Base-by-base conservation (phyloP, 2,888 invertebrate genomes). In the Thymelicus lineola region DNA sequence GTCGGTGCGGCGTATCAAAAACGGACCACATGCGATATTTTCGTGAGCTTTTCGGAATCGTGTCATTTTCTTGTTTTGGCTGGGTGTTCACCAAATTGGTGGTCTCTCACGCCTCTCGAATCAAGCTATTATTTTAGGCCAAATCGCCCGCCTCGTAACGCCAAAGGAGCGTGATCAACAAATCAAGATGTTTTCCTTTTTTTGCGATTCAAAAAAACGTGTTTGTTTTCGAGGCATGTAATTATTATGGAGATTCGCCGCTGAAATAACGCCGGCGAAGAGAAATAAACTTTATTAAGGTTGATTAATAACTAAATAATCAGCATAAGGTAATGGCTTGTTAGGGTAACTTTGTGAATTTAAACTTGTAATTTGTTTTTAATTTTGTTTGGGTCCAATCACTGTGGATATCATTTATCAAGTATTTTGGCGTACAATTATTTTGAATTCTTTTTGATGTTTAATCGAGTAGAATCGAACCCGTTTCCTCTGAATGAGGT, bases 161-260 rank as follows among this genome's bases (percentile, higher is more conserved):
- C 59, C 81, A 79, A 77, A 83, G 81, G 81, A 87, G 86, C 90
- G 89, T 89, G 89, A 88, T 90, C 89, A 87, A 88, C 88, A 89
- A 88, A 90, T 90, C 90, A 88, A 85, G 82, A 72, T 79, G 77
- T 79, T 83, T 84, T 80, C 76, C 71, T 72, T 77, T 82, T 80
- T 86, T 76, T 75, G 78, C 81, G 81, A 80, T 80, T 76, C 78
- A 50, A 64, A 81, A 77, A 81, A 83, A 85, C 88, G 90, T 93
- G 93, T 93, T 93, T 93, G 93, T 92, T 92, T 93, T 92, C 86
- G 85, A 87, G 82, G 86, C 80, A 80, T 86, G 85, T 89, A 89
- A 90, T 92, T 90, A 91, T 89, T 88, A 88, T 87, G 85, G 82
- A 85, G 81, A 87, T 86, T 87, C 84, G 85, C 83, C 82, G 79